Base-by-base conservation (phyloP, 2,888 invertebrate genomes). In the Clistopyga incitator region DNA sequence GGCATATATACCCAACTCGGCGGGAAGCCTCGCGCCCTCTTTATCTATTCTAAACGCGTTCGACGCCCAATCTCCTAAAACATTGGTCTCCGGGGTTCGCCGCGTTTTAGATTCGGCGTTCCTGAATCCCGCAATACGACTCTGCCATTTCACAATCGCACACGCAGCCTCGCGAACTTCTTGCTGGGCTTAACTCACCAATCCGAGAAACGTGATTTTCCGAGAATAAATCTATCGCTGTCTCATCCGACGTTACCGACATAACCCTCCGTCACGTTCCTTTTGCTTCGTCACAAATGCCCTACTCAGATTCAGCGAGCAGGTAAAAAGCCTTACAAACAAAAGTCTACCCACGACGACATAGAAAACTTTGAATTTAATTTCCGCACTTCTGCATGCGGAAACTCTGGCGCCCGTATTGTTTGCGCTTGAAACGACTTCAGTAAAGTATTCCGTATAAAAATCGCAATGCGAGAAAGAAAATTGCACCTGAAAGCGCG, bases 11-110 rank as follows among this genome's bases (percentile, higher is more conserved):
- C 47, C 23, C 52, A 65, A 65, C 75, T 72, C 67, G n/a, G 52
- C 50, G 42, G 52, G 76, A 77, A 83, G 52, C 72, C 80, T 68
- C 79, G 50, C 76, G 64, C 20, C 76, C 72, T 80, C 77, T 90
- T 90, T 90, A 90, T 87, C 90, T 87, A 90, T 90, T 90, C 90
- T 84, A 68, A 74, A 75, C 87, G 90, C 90, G 90, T 90, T 87
- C 88, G 87, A 77, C 85, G 87, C 87, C 86, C 90, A 90, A 90
- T 90, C 89, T 88, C 87, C 86, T 91, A 90, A 89, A 89, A 90
- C 88, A 84, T 76, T 76, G 81, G 81, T 79, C 77, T 79, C 72
- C 25, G 65, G 72, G 80, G 77, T 76, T 59, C 72, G 61, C 72
- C 38, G 52, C 77, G 80, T 83, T 83, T 75, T 59, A 80, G 78